phyloP scores from a whole-genome alignment of 2,113 vertebrate species.

The Brachionichthys hirsutus region DNA sequence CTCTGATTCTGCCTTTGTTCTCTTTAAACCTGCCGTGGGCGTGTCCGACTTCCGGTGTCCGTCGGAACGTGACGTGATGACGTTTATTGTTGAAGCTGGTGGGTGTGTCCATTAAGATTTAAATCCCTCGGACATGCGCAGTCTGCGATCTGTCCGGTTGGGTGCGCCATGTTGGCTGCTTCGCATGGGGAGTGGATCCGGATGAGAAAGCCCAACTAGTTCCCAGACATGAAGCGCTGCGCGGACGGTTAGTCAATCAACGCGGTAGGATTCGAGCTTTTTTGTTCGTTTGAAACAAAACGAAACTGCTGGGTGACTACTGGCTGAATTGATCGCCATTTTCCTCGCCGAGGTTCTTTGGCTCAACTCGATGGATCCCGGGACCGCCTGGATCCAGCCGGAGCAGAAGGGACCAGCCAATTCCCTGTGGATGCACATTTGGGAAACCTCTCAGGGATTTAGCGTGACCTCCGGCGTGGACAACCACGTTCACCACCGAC shows the following conservation, averaged over 20 bases:
- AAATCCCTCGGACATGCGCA: constrained; percentile 75
- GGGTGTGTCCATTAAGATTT: constrained; percentile 70
- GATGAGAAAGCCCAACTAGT: constrained; percentile 40
- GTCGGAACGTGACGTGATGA: too few species aligned
- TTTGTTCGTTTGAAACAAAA: constrained; percentile 4
- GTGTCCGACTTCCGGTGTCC: constrained; percentile 19
- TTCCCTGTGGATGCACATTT: constrained; percentile 95
- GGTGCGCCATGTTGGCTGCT: constrained; percentile 75
- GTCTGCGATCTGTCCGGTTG: constrained; percentile 39
- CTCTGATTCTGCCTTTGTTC: too few species aligned
- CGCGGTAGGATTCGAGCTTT: constrained; percentile 27
- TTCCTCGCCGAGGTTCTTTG: constrained; percentile 25
- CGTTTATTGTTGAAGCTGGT: too few species aligned
- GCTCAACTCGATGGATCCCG: constrained; percentile 84
- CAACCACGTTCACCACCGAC: constrained; percentile 70
- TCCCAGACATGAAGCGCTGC: constrained; percentile 51
- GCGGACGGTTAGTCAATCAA: constrained; percentile 40
- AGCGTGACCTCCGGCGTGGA: constrained; percentile 69
- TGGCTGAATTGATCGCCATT: constrained; percentile 14
- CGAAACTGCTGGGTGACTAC: constrained; percentile 13
- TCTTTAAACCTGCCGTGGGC: too few species aligned
- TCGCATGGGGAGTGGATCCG: constrained; percentile 69
- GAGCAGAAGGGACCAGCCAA: constrained; percentile 95
- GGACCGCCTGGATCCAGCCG: constrained; percentile 93
- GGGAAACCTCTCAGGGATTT: constrained; percentile 90